A percentile compares a stretch with the other conserved stretches of the same genome.
phyloP scores from a whole-genome alignment of 2,888 invertebrate genomes.

The Agrotis clavis region DNA sequence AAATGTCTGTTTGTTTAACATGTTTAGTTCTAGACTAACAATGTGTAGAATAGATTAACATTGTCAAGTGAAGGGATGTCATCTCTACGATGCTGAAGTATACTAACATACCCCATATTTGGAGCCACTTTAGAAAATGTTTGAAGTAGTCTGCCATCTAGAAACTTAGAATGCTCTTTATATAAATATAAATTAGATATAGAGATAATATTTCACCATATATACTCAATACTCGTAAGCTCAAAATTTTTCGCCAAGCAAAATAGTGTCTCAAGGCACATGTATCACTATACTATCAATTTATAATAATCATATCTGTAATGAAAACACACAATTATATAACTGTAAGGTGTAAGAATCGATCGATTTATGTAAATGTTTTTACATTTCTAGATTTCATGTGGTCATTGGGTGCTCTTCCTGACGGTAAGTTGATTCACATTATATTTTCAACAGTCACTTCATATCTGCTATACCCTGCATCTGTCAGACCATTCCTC shows the following conservation, averaged over 20 bases:
- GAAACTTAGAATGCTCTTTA: slow-evolving; percentile 80
- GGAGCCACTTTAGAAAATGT: slow-evolving; percentile 79
- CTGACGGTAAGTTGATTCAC: slow-evolving; percentile 96
- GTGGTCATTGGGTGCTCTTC: slow-evolving; percentile 99
- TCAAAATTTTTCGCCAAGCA: slow-evolving; percentile 88
- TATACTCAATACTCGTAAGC: slow-evolving; percentile 78
- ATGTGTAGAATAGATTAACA: slow-evolving; percentile 90
- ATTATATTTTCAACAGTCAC: slow-evolving; percentile 83
- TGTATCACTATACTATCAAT: slow-evolving; percentile 72
- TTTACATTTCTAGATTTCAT: slow-evolving; percentile 98
- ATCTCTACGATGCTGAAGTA: slow-evolving; percentile 76
- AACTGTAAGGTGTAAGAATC: slow-evolving; percentile 87
- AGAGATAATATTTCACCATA: slow-evolving; percentile 74
- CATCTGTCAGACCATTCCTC: slow-evolving; percentile 79
- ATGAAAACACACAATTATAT: slow-evolving; percentile 76
- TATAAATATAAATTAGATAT: slow-evolving; percentile 78
- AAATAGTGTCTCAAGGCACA: slow-evolving; percentile 91
- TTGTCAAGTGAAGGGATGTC: slow-evolving; percentile 76
- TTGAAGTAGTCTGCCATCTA: slow-evolving; percentile 82
- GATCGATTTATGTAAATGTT: slow-evolving; percentile 91
- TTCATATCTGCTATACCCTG: slow-evolving; percentile 75
- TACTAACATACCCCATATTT: slow-evolving; percentile 87
- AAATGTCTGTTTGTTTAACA: slow-evolving; percentile 91
- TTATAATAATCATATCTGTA: slow-evolving; percentile 70
- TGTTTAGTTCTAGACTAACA: slow-evolving; percentile 91